Conservation (phyloP, 2,113 vertebrate genomes). For the Caracal caracal region DNA sequence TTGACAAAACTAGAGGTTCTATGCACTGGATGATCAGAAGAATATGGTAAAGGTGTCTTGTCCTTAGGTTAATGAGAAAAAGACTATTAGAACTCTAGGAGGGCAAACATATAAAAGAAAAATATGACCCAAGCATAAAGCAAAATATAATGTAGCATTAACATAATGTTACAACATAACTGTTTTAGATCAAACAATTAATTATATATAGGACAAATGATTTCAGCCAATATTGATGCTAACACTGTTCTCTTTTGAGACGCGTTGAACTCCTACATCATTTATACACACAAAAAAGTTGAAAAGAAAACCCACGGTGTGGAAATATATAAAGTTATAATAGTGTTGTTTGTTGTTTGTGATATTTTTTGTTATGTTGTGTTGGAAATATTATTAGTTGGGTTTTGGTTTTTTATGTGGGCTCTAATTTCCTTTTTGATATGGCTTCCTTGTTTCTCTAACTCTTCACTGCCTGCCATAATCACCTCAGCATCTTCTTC, state of each 20-base stretch:
- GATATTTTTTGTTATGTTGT: neutral
- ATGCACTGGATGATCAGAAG: neutral
- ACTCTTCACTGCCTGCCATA: neutral
- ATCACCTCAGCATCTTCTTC: fast-evolving
- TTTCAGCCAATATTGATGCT: neutral
- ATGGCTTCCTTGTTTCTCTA: neutral
- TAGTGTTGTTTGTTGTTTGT: neutral
- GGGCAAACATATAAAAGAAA: neutral
- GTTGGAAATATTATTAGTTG: neutral
- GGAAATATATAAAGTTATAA: neutral
- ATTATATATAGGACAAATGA: neutral
- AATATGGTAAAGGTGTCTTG: neutral
- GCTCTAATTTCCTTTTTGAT: neutral
- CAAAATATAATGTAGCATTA: neutral
- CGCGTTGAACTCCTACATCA: too few species aligned
- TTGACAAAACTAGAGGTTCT: neutral
- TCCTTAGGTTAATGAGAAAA: neutral
- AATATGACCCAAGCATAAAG: neutral
- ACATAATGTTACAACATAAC: too few species aligned
- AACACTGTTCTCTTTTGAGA: neutral
- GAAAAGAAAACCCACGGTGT: neutral
- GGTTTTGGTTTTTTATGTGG: neutral
- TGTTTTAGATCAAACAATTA: neutral
- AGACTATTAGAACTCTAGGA: neutral
- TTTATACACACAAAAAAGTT: neutral